Base-by-base conservation (phyloP, 2,888 invertebrate genomes). In the Idaea straminata region DNA sequence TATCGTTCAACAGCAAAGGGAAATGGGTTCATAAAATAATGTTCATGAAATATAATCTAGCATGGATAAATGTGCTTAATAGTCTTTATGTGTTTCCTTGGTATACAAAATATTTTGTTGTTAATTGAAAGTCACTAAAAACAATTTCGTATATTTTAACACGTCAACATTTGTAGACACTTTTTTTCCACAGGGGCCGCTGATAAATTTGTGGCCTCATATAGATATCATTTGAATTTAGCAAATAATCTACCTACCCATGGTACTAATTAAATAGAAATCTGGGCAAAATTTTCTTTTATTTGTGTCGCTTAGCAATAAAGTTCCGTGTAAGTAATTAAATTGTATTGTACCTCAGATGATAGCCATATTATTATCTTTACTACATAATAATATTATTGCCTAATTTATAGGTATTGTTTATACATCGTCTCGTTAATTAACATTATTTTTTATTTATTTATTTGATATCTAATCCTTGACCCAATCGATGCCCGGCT, bases 401-500 rank as follows among this genome's bases (percentile, higher is more conserved):
- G 10, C 36, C 36, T 36, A 36, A 63, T 63, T 36, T n/a, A 34
- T 57, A 13, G 16, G 34, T 34, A 34, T 16, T 60, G 25, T 60
- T 63, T 63, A 57, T 61, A 34, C 25, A 57, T 61, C 34, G 68
- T 69, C 61, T 61, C 59, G 57, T 7, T 47, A 38, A 38, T 38
- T 38, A 47, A 47, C 47, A 47, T 47, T 47, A 47, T 13, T 13
- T 47, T 36, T 47, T 47, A 47, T 47, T 47, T 47, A 47, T 47
- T 47, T 47, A 47, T 47, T 25, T 47, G 47, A 47, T 47, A 47
- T 47, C 61, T 66, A 68, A 68, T 70, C 67, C 68, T 72, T 79
- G 74, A 79, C 76, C 73, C 68, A 69, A 65, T 69, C 66, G 63
- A 67, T 67, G 47, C 47, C 47, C 10, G 47, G 47, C 13, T 59